These are phyloP conservation scores for Percopsis omiscomaycus DNA, from an alignment of 2,797 vertebrate genomes.

Conservation along the genomic window DNA sequence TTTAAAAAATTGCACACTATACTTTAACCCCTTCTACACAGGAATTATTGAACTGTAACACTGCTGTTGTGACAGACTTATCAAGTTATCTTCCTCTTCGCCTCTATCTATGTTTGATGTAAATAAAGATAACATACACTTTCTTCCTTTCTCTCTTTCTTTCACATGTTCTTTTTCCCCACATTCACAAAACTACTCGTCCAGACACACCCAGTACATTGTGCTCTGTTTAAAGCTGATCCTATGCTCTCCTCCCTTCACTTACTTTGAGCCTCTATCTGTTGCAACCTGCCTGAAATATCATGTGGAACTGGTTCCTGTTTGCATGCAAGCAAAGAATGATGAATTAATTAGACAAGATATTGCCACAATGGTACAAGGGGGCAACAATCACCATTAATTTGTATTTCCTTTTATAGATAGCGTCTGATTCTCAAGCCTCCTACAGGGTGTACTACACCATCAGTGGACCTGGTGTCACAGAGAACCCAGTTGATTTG, in stretches of 20 bases:
- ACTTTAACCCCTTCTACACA: neutral
- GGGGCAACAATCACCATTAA: neutral
- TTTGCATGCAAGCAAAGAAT: neutral
- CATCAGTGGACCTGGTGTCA: slow-evolving; percentile 54
- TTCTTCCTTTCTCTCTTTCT: neutral
- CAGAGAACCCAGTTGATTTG: slow-evolving; percentile 5
- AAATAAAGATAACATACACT: neutral
- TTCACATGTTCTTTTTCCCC: neutral
- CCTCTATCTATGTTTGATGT: too few species aligned
- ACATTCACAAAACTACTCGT: neutral
- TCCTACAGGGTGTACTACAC: slow-evolving; percentile 26
- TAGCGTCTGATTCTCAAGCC: slow-evolving; percentile 52
- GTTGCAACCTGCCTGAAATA: neutral
- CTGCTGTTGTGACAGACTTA: neutral
- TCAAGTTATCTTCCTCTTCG: neutral
- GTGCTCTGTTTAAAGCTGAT: neutral
- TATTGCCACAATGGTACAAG: neutral
- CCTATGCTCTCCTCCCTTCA: neutral
- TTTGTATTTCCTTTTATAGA: slow-evolving; percentile 36
- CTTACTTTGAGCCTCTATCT: neutral
- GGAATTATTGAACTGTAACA: neutral
- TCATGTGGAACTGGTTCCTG: neutral
- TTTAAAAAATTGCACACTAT: neutral
- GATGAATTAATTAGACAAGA: neutral
- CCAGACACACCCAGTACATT: slow-evolving; percentile 16